phyloP scores from a whole-genome alignment of 2,888 invertebrate species.

The Calameuta idolon region DNA sequence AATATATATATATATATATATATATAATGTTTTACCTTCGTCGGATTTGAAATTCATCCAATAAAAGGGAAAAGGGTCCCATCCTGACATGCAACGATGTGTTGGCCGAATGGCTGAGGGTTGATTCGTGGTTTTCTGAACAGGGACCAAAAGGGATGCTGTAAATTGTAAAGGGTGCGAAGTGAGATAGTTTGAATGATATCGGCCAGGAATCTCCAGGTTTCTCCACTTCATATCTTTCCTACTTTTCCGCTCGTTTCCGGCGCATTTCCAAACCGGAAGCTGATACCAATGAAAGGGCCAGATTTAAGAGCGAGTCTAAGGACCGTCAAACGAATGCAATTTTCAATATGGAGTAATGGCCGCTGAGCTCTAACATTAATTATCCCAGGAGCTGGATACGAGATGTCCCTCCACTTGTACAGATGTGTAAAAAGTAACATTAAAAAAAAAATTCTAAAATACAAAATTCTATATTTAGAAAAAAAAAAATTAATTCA shows the following conservation, averaged over 20 bases:
- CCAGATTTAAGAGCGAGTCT: slow-evolving; percentile 40
- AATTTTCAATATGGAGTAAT: slow-evolving; percentile 41
- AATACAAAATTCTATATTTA: not conserved
- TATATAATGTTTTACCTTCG: not conserved
- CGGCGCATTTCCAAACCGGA: not conserved
- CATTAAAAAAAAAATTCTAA: not conserved
- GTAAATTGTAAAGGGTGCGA: not conserved
- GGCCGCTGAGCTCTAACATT: not conserved
- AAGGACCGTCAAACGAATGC: slow-evolving; percentile 42
- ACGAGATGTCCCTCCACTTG: not conserved
- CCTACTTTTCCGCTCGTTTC: not conserved
- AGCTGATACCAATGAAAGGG: slow-evolving; percentile 27
- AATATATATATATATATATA: not conserved
- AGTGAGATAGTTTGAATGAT: not conserved
- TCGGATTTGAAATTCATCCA: not conserved
- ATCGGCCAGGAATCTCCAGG: not conserved
- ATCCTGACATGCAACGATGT: not conserved
- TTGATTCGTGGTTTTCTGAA: not conserved
- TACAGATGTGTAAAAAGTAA: not conserved
- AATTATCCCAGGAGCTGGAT: not conserved
- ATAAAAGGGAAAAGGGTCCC: not conserved
- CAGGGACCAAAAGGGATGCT: not conserved
- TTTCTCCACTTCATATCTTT: not conserved
- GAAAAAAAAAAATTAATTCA: not conserved
- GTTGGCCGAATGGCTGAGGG: not conserved